Conservation (phyloP, 2,888 invertebrate species). For the Polydrusus tereticollis region DNA sequence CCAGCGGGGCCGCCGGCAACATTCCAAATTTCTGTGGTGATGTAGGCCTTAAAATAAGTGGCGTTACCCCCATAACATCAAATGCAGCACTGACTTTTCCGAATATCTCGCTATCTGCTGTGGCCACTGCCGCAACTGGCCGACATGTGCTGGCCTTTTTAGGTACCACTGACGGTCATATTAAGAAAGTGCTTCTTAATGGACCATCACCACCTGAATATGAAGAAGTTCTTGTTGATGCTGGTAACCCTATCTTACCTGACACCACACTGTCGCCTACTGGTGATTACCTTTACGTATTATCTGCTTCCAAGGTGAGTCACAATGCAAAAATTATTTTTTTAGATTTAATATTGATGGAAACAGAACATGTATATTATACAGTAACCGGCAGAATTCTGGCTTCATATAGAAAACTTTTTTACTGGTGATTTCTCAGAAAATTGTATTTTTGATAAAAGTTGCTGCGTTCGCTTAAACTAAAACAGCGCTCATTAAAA, state of each 20-base stretch:
- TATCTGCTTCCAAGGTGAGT: slow-evolving; percentile 81
- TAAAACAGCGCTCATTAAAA: too few species aligned
- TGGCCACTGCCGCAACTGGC: slow-evolving; percentile 90
- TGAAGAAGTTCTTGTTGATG: slow-evolving; percentile 86
- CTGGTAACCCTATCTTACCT: slow-evolving; percentile 83
- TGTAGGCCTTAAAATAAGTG: slow-evolving; percentile 92
- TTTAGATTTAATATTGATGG: neutral
- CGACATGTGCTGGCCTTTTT: slow-evolving; percentile 94
- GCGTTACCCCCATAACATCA: slow-evolving; percentile 85
- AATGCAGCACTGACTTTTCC: slow-evolving; percentile 83
- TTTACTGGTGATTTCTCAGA: too few species aligned
- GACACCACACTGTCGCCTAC: slow-evolving; percentile 89
- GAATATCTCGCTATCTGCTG: slow-evolving; percentile 84
- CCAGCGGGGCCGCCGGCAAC: slow-evolving; percentile 89
- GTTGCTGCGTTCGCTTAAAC: too few species aligned
- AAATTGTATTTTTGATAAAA: too few species aligned
- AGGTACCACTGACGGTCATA: slow-evolving; percentile 86
- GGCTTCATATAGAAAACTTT: too few species aligned
- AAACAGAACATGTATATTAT: too few species aligned
- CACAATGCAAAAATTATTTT: neutral
- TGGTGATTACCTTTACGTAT: slow-evolving; percentile 86
- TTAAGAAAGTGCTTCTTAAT: slow-evolving; percentile 88
- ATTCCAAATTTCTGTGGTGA: slow-evolving; percentile 94
- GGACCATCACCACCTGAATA: slow-evolving; percentile 85
- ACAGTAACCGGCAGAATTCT: neutral